phyloP scores from a whole-genome alignment of 2,113 vertebrate species.

The Parus major region DNA sequence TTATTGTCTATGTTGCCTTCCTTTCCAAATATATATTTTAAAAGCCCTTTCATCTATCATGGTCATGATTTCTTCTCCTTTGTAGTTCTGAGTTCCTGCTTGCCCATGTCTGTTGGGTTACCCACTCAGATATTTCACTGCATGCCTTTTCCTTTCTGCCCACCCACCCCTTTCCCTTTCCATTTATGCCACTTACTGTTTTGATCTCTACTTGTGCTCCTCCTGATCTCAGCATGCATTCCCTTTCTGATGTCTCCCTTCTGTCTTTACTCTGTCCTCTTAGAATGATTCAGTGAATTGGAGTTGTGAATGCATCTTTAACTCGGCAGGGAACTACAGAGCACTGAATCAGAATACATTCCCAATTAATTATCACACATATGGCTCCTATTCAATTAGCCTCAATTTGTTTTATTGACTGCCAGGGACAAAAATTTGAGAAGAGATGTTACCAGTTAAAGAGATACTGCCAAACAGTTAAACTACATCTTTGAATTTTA shows the following conservation, averaged over 20 bases:
- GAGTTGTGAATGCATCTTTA: constrained; percentile 38
- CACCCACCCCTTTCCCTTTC: neutral
- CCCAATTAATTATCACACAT: constrained; percentile 63
- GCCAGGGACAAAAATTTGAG: constrained; percentile 39
- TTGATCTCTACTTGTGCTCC: constrained; percentile 37
- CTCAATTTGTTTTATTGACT: constrained; percentile 54
- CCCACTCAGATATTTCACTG: neutral
- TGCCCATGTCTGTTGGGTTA: neutral
- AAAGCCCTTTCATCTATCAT: neutral
- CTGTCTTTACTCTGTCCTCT: constrained; percentile 27
- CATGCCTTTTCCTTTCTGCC: neutral
- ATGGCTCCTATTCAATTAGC: constrained; percentile 59
- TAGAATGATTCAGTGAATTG: constrained; percentile 46
- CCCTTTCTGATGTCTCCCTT: constrained; percentile 31
- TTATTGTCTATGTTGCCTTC: neutral
- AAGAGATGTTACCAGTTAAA: constrained; percentile 42
- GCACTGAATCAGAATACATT: constrained; percentile 33
- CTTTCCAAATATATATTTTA: neutral
- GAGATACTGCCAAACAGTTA: neutral
- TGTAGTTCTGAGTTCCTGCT: neutral
- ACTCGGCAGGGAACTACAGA: constrained; percentile 28
- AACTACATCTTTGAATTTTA: constrained; percentile 8
- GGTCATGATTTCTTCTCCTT: neutral
- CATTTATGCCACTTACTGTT: neutral
- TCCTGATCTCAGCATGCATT: constrained; percentile 10